Percentiles rank a stretch among this genome's conserved stretches.
Evolutionary conservation across 2,888 invertebrate species (phyloP).

Genomic region (Gerris lacustris): DNA sequence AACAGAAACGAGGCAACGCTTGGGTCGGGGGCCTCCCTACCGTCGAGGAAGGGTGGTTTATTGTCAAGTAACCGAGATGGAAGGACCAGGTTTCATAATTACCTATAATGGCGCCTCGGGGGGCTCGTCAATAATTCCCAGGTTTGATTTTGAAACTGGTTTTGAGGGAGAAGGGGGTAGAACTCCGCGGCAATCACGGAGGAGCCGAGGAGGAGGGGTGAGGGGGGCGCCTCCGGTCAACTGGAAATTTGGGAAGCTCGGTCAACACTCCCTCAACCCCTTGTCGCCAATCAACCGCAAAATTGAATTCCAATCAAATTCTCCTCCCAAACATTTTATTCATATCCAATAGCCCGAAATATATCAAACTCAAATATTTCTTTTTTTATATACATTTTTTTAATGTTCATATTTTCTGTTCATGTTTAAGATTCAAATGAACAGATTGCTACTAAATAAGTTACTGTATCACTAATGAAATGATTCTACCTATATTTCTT

Average conservation of each 20-base stretch:
- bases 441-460: too few relatives aligned
- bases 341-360: neutral
- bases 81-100: neutral
- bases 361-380: neutral
- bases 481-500: too few relatives aligned
- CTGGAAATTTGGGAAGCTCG: neutral
- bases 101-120: slow-evolving; percentile 5
- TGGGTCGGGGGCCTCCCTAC: neutral
- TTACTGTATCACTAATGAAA: too few relatives aligned
- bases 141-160: slow-evolving; percentile 3
- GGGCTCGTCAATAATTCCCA: slow-evolving; percentile 3
- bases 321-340: neutral
- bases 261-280: neutral
- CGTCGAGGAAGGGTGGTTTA: neutral
- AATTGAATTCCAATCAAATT: slow-evolving; percentile 1
- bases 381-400: too few relatives aligned
- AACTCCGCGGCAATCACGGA: too few relatives aligned
- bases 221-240: neutral
- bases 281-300: neutral
- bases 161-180: neutral
- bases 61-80: neutral
- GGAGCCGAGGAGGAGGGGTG: neutral
- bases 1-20: neutral
- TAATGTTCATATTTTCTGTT: too few relatives aligned
- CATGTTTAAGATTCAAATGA: too few relatives aligned